Conservation (phyloP, 2,113 vertebrate genomes). For the Brevimyrus niger region DNA sequence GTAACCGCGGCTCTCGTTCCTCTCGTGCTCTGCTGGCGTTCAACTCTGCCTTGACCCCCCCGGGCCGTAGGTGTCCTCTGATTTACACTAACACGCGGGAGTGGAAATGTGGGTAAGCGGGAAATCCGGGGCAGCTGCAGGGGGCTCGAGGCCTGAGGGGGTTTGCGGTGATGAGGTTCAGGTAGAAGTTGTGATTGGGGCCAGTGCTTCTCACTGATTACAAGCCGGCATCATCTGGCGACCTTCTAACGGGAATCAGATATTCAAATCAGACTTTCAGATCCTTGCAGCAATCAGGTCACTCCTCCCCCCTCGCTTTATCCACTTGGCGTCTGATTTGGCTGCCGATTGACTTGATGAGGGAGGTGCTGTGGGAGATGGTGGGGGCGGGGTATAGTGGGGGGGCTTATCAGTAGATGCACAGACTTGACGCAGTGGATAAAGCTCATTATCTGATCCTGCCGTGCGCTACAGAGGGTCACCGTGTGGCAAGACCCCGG, state of each 20-base stretch:
- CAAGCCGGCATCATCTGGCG: conserved; percentile 4
- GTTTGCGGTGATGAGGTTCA: background rate
- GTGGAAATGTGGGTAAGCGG: background rate
- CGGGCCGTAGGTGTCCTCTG: background rate
- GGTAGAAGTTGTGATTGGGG: background rate
- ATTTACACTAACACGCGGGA: background rate
- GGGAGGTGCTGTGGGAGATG: conserved; percentile 3
- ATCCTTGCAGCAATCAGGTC: background rate
- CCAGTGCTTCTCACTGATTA: conserved; percentile 10
- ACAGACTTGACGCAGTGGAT: conserved; percentile 18
- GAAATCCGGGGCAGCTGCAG: background rate
- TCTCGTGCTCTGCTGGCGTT: background rate
- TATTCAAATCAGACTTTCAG: conserved; percentile 31
- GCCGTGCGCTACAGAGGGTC: background rate
- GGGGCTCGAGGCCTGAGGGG: background rate
- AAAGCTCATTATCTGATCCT: conserved; percentile 18
- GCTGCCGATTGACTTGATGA: conserved; percentile 14
- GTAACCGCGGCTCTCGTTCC: conserved; percentile 53
- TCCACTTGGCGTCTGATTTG: conserved; percentile 22
- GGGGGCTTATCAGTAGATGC: conserved; percentile 20
- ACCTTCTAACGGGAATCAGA: conserved; percentile 26
- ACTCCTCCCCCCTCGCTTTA: background rate
- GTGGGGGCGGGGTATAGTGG: background rate
- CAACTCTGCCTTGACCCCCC: background rate
- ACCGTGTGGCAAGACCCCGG: background rate